Conservation (phyloP, 2,888 invertebrate genomes). For the Hypomecis atomaria region DNA sequence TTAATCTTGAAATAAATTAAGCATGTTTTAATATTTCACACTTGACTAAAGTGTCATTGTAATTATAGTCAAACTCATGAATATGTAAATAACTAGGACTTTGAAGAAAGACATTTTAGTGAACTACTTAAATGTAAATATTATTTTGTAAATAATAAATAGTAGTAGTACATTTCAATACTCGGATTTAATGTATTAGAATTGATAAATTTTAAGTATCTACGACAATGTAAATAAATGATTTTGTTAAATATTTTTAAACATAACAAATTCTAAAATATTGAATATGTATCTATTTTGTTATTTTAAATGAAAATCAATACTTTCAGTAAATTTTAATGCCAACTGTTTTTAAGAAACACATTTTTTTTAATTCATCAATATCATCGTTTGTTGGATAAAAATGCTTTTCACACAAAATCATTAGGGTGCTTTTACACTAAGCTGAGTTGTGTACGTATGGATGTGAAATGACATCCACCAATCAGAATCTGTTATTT, state of each 20-base stretch:
- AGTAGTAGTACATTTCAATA: slow-evolving; percentile 6
- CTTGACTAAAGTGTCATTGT: background rate
- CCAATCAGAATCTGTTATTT: too few relatives aligned
- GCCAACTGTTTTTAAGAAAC: too few relatives aligned
- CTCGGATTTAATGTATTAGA: background rate
- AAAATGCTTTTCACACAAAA: too few relatives aligned
- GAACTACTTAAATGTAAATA: slow-evolving; percentile 23
- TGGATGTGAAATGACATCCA: too few relatives aligned
- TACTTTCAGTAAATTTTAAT: too few relatives aligned
- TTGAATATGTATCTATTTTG: background rate
- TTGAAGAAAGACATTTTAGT: slow-evolving; percentile 35
- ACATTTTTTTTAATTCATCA: too few relatives aligned
- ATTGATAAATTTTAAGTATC: background rate
- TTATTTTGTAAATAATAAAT: slow-evolving; percentile 18
- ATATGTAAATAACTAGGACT: slow-evolving; percentile 16
- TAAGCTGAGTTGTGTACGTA: too few relatives aligned
- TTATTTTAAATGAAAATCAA: too few relatives aligned
- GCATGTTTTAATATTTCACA: too few relatives aligned
- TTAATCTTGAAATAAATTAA: too few relatives aligned
- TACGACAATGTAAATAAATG: slow-evolving; percentile 32
- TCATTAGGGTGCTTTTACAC: too few relatives aligned
- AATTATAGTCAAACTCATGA: slow-evolving; percentile 7
- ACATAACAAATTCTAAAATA: background rate
- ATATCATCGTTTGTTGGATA: too few relatives aligned
- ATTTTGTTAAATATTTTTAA: slow-evolving; percentile 11